Evolutionary conservation across 1,140 invertebrate genomes (phyloP), one percentile per base, ranked within the genome.

Genomic region (Bombus vancouverensis): DNA sequence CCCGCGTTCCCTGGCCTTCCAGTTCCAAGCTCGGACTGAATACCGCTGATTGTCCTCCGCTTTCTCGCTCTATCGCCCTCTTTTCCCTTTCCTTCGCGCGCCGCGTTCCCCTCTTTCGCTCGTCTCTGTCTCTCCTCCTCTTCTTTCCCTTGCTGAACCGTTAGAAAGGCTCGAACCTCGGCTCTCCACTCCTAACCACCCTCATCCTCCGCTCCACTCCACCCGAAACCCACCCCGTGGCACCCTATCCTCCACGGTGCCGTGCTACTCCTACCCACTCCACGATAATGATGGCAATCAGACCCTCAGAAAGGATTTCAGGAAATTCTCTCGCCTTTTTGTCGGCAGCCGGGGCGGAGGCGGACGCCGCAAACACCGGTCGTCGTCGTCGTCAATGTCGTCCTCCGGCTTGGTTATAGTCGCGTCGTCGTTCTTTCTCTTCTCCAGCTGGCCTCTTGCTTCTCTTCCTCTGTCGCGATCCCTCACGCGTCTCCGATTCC

Each of bases 281-380:
- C 92, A 94, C 92, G 93, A 94, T 95, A 95, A 95, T 95, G 94
- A 95, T 95, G 94, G 94, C 95, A 95, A 95, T 95, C 94, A 95
- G 93, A 93, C 93, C 94, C 93, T 95, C 93, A 94, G 93, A 95
- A 95, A 95, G 94, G 94, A 95, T 95, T 95, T 95, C 94, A 95
- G 95, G 94, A 95, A 95, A 95, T 95, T 95, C 94, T 95, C 94
- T 95, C 94, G 94, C 94, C 94, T 95, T 95, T 95, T 95, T 95
- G 93, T 94, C 94, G 94, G 94, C 92, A 66, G 88, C 91, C 92
- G 89, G 92, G 88, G 89, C 80, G 89, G 89, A 92, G 89, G 92
- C 93, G 93, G 94, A 95, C 92, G 94, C 93, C 92, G 94, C 95
- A 95, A 95, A 95, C 94, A 95, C 93, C 92, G 94, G 91, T 96